Evolutionary conservation across 1,140 invertebrate genomes (phyloP).

Genomic region (Cotesia chilonis): DNA sequence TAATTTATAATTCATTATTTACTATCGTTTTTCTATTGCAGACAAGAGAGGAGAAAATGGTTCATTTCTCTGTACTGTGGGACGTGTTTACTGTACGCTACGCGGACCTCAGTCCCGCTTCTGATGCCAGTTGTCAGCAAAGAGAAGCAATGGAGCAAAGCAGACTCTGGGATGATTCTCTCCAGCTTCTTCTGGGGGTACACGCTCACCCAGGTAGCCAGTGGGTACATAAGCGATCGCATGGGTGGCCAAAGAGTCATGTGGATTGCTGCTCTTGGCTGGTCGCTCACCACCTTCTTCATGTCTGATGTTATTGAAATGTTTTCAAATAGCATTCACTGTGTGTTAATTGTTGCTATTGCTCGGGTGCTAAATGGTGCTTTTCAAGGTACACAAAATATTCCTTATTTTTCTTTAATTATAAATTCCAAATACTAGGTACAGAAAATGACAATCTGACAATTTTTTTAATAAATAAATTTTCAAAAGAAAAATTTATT

Average conservation of each 20-base stretch:
- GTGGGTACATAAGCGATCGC: constrained; percentile 75
- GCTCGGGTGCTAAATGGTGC: constrained; percentile 74
- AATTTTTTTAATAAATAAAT: too few relatives aligned
- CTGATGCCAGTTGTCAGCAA: constrained; percentile 72
- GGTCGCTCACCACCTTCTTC: constrained; percentile 74
- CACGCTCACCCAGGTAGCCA: constrained; percentile 76
- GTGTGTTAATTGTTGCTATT: constrained; percentile 70
- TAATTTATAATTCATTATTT: constrained; percentile 32
- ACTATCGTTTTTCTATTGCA: constrained; percentile 37
- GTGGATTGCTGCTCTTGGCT: constrained; percentile 71
- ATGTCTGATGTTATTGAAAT: constrained; percentile 74
- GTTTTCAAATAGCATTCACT: constrained; percentile 66
- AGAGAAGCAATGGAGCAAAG: constrained; percentile 77
- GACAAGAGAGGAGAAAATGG: constrained; percentile 69
- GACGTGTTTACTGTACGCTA: constrained; percentile 74
- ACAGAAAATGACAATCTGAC: too few relatives aligned
- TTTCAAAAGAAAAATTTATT: too few relatives aligned
- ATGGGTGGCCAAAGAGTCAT: constrained; percentile 77
- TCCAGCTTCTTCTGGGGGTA: constrained; percentile 84
- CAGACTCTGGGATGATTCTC: constrained; percentile 75
- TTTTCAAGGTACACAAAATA: constrained; percentile 68
- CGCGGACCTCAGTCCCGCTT: constrained; percentile 75
- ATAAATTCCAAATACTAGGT: too few relatives aligned
- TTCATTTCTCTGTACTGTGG: constrained; percentile 72
- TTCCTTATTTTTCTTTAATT: too few relatives aligned